A percentile compares a stretch with the other conserved stretches of the same genome.
phyloP scores from a whole-genome alignment of 2,113 vertebrate species.

The Dasypus novemcinctus region DNA sequence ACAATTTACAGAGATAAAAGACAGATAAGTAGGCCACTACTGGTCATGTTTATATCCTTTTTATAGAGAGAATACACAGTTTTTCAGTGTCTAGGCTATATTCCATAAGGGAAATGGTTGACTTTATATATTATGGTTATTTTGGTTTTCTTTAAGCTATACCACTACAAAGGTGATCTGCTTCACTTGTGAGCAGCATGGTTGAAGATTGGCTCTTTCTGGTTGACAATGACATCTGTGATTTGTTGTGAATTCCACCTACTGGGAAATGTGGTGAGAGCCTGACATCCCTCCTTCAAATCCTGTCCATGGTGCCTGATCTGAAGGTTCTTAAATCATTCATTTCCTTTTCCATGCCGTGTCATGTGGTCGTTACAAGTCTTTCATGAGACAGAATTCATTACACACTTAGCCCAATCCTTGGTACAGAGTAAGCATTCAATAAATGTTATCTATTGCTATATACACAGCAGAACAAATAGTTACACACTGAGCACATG shows the following conservation, averaged over 20 bases:
- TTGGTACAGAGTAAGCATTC: background rate
- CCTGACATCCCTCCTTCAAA: background rate
- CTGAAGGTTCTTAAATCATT: background rate
- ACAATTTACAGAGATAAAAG: background rate
- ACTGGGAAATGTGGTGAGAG: accelerated
- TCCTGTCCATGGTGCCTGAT: background rate
- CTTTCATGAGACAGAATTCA: background rate
- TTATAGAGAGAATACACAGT: background rate
- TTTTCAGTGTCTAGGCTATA: background rate
- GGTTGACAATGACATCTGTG: background rate
- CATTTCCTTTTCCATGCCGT: background rate
- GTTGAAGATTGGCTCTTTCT: background rate
- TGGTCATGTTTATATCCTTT: background rate
- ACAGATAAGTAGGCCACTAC: background rate
- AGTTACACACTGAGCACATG: background rate
- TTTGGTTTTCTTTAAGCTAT: background rate
- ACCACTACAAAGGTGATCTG: background rate
- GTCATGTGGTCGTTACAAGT: background rate
- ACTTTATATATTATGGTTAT: background rate
- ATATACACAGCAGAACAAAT: background rate
- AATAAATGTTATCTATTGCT: background rate
- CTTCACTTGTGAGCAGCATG: background rate
- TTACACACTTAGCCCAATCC: background rate
- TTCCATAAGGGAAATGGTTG: background rate
- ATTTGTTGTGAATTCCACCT: background rate